Evolutionary conservation across 2,797 vertebrate genomes (phyloP), one percentile per base, ranked within the genome.

Genomic region (Nyctalus aviator): DNA sequence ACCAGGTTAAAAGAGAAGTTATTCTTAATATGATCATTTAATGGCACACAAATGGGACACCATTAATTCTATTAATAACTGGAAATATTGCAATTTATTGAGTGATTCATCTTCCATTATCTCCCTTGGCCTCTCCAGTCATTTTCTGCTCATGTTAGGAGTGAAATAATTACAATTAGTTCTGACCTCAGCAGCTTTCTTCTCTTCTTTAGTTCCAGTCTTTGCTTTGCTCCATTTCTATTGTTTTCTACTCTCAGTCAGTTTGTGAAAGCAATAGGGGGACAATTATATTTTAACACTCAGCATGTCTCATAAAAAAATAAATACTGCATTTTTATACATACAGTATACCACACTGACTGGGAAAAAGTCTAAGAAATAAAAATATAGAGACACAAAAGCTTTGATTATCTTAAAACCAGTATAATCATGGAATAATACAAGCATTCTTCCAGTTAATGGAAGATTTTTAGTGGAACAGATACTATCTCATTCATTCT

Each of bases 361-460:
- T 21, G 3, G 12, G 48, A 78, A 84, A 73, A 81, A 57, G 87
- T 64, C 71, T 90, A 71, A 48, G 41, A 57, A 94, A 50, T 76
- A 37, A 73, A 84, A 91, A 84, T 62, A 37, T 9, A 55, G 48
- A 92, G 8, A n/a, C 53, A 79, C 13, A 66, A 91, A 94, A 71
- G 4, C 5, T 66, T 68, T 79, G 27, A 14, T 44, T 30, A 62
- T 55, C 30, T 79, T 25, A 27, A 89, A 88, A 48, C 17, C 15
- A 62, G 59, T 23, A 85, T 50, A 69, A 41, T 41, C 1, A 0
- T 48, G 15, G n/a, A 3, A 12, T 23, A 83, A 23, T 30, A 46
- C 46, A 85, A 55, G 62, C 88, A 5, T 44, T 88, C 21, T 79
- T 76, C 11, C 4, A 69, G 17, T 48, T 64, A 87, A 59, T 59